Evolutionary conservation across 2,113 vertebrate genomes (phyloP), one percentile per base, ranked within the genome.

Genomic region (Rhinopomastus cyanomelas): DNA sequence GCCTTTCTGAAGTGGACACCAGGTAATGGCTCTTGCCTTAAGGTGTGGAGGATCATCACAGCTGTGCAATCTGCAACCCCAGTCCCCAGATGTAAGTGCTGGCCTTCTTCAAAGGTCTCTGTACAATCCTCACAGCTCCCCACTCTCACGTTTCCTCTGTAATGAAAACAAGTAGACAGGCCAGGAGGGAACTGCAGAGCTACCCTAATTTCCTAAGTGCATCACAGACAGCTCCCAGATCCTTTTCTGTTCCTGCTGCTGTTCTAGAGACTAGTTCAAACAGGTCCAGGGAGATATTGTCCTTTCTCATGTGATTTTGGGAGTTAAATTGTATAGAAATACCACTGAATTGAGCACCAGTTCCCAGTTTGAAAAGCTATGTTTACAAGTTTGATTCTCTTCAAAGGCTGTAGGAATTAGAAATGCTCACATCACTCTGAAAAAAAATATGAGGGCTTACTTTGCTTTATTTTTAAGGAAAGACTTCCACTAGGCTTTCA

Each of bases 21-120:
- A 12, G 48, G 29, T 56, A 83, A 39, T 1, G 4, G 13, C 30
- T 51, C 12, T 16, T 78, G 36, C 12, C 34, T 56, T 8, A 12
- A 1, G 25, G 39, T 6, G 4, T 3, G 3, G 27, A 48, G 27
- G 26, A 52, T 39, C 25, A 16, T 6, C 27, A 32, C 2, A 23
- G 3, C 17, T 25, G 29, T 2, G 36, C 55, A 65, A 5, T 9
- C 53, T 46, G 60, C 60, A 65, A 65, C 36, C 9, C 9, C 51
- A 44, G 0, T 3, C 14, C 15, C 36, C 19, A 71, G 8, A 2
- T 6, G 29, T 5, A 18, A 2, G 4, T 26, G 29, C 37, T 73
- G 60, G 9, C 30, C 59, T 61, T 39, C 56, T 61, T 27, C 64
- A 53, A 20, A 49, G 19, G 27, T 16, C 37, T 46, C 30, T 8